A percentile compares a stretch with the other conserved stretches of the same genome.
Evolutionary conservation across 2,113 vertebrate species (phyloP).

Genomic region (Ochotona curzoniae): DNA sequence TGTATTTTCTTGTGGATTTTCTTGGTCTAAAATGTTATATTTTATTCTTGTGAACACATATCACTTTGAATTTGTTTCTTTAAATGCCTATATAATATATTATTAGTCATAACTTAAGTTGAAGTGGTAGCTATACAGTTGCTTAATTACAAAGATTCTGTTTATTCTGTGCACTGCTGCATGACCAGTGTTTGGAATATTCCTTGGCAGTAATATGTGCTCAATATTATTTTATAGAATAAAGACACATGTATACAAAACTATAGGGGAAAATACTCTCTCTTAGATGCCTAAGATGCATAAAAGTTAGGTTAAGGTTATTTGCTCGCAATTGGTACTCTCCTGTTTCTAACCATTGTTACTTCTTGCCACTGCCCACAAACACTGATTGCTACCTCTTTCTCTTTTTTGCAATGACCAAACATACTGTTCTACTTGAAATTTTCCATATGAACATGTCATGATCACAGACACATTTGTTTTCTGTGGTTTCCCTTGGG

Average conservation of each 20-base stretch:
- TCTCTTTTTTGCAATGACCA: neutral
- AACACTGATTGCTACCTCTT: neutral
- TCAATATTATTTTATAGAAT: slow-evolving; percentile 8
- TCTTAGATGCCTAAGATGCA: neutral
- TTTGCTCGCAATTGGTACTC: neutral
- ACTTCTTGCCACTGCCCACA: neutral
- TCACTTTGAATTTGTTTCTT: slow-evolving; percentile 46
- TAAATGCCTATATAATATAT: slow-evolving; percentile 8
- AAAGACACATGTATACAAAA: neutral
- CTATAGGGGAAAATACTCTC: neutral
- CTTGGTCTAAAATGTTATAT: neutral
- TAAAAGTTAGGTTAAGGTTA: slow-evolving; percentile 18
- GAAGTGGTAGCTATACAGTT: slow-evolving; percentile 39
- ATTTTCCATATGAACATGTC: neutral
- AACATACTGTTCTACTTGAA: neutral
- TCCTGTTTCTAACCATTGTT: neutral
- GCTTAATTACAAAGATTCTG: neutral
- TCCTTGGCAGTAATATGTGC: neutral
- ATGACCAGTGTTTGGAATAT: neutral
- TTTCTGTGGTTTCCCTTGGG: neutral
- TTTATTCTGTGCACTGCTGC: neutral
- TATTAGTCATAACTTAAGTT: slow-evolving; percentile 28
- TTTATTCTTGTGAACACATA: neutral
- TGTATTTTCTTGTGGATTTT: slow-evolving; percentile 7
- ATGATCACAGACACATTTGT: neutral